phyloP scores from a whole-genome alignment of 2,797 vertebrate species.

The Oreortyx pictus region DNA sequence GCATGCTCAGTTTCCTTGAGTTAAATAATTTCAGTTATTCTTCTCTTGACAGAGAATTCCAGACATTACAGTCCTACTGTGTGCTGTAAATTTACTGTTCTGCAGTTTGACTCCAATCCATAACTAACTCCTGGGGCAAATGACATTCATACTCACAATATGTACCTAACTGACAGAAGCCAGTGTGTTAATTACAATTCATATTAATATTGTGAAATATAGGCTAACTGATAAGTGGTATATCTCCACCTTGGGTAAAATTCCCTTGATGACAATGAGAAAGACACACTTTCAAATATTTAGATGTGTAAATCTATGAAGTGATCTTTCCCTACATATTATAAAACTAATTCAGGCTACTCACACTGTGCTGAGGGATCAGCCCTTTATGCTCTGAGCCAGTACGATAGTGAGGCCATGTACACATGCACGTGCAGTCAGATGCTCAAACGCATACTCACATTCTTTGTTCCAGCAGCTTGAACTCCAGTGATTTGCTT shows the following conservation, averaged over 20 bases:
- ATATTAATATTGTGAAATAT: neutral
- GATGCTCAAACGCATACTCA: neutral
- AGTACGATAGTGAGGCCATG: neutral
- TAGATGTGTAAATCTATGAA: neutral
- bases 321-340: neutral
- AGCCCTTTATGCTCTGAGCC: neutral
- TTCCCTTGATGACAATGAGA: neutral
- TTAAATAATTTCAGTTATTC: constrained; percentile 38
- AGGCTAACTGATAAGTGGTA: neutral
- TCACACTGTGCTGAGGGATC: neutral
- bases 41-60: constrained; percentile 44
- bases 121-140: constrained; percentile 33
- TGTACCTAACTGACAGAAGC: neutral
- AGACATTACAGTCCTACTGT: neutral
- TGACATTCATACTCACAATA: constrained; percentile 4
- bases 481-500: neutral
- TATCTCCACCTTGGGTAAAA: neutral
- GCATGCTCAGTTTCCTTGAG: constrained; percentile 49
- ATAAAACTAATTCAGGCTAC: neutral
- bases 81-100: constrained; percentile 43
- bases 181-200: neutral
- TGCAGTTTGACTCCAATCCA: neutral
- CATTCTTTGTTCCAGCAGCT: neutral
- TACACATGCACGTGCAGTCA: fast-evolving
- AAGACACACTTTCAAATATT: neutral